These are phyloP conservation scores for Drosophila melanica DNA, from an alignment of 1,140 invertebrate genomes.

Conservation along the genomic window DNA sequence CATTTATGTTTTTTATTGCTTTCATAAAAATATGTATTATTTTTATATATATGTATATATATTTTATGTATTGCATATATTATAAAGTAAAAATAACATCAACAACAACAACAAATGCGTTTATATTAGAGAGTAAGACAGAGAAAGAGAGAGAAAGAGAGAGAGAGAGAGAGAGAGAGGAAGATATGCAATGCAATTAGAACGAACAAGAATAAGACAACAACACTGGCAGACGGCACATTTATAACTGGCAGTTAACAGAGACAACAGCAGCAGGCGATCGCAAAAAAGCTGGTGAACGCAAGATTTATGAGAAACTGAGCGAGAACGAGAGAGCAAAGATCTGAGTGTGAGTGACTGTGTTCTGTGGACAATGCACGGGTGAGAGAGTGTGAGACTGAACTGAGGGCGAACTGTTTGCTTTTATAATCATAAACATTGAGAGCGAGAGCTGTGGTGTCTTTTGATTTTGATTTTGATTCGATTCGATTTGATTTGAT, in stretches of 20 bases:
- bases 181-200: conserved; percentile 60
- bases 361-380: conserved; percentile 1
- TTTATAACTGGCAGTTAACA: conserved; percentile 12
- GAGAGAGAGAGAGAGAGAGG: conserved; percentile 15
- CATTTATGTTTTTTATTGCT: conserved; percentile 30
- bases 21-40: background rate
- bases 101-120: conserved; percentile 77
- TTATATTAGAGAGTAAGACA: conserved; percentile 26
- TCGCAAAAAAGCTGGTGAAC: conserved; percentile 11
- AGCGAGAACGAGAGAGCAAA: too few relatives aligned
- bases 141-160: conserved; percentile 17
- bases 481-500: conserved; percentile 54
- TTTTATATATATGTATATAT: background rate
- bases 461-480: conserved; percentile 39
- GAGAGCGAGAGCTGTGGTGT: conserved; percentile 24
- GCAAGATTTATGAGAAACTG: background rate
- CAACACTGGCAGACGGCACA: conserved; percentile 69
- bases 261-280: conserved; percentile 27
- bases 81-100: conserved; percentile 53
- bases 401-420: conserved; percentile 2
- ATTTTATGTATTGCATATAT: conserved; percentile 28
- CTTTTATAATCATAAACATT: conserved; percentile 7
- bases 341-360: conserved; percentile 8
- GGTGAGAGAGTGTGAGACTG: conserved; percentile 1
- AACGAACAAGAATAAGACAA: conserved; percentile 72